Base-by-base conservation (phyloP, 2,113 vertebrate species). In the Pristiophorus japonicus region DNA sequence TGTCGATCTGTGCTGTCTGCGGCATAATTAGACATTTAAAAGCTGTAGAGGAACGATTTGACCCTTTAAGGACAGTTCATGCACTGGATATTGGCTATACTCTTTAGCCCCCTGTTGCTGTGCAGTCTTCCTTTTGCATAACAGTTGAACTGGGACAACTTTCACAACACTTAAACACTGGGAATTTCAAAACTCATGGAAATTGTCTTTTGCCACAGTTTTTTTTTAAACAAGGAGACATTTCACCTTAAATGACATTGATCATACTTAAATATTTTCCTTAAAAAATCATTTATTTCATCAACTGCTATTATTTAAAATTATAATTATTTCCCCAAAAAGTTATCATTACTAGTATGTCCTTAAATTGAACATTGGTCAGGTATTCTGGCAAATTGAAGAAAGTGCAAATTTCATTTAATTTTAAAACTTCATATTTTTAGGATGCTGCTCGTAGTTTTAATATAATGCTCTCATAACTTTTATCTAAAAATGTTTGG, bases 41-140 rank as follows among this genome's bases (percentile, higher is more conserved):
- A 97, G 97, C 97, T 97, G 97, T 62, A 97, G 97, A 97, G 97
- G 97, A 98, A 98, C 98, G 97, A 97, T 97, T 98, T 98, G 97
- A 98, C 97, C 97, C 97, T 96, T 95, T 45, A 88, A 92, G 97
- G 97, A 97, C 97, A 97, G 97, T 97, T 97, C 96, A 97, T 95
- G 96, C 94, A 0, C 24, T 96, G 97, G 97, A 96, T 97, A 96
- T 96, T 96, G 66, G 85, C 91, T 47, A 94, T 87, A 10, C 66
- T 38, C 87, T 95, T 96, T 95, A 85, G n/a, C 95, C 95, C 0
- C 45, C 84, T 34, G 42, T 73, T 12, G 94, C 96, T 95, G 96
- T 95, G 96, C 84, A 1, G 12, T 0, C 0, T 95, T 95, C 96
- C 95, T 95, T n/a, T 47, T 18, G 42, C 96, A 59, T 4, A 87